A percentile compares a stretch with the other conserved stretches of the same genome.
Conservation (phyloP, 2,797 vertebrate species). For the Antennarius maculatus region DNA sequence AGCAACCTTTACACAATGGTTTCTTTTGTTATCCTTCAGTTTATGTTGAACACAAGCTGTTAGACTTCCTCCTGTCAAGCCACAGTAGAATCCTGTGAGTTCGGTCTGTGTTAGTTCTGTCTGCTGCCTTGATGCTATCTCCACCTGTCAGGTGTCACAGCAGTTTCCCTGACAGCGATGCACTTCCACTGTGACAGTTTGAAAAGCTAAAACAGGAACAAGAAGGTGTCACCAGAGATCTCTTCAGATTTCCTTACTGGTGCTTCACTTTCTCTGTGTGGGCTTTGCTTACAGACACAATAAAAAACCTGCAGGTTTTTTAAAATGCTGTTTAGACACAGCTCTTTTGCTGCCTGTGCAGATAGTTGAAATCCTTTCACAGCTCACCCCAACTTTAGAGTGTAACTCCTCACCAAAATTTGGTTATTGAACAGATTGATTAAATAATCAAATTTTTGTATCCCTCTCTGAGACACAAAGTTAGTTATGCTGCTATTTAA, state of each 20-base stretch:
- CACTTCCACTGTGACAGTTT: conserved; percentile 39
- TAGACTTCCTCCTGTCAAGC: conserved; percentile 56
- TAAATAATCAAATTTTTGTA: too few species aligned
- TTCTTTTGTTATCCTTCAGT: conserved; percentile 20
- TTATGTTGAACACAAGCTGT: conserved; percentile 42
- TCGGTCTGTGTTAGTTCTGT: conserved; percentile 41
- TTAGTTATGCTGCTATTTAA: too few species aligned
- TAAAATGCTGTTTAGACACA: conserved; percentile 1
- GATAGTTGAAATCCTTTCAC: neutral
- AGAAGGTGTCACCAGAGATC: conserved; percentile 29
- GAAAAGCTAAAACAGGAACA: conserved; percentile 39
- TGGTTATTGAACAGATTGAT: neutral
- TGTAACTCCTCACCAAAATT: neutral
- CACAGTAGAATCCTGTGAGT: conserved; percentile 46
- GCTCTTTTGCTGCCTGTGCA: too few species aligned
- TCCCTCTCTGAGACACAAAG: too few species aligned
- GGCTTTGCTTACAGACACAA: neutral
- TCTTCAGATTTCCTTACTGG: conserved; percentile 14
- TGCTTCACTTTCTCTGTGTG: conserved; percentile 9
- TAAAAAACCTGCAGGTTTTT: neutral
- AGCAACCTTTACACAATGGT: neutral
- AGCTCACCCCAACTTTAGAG: neutral
- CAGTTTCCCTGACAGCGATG: conserved; percentile 52
- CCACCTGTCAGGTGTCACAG: conserved; percentile 64
- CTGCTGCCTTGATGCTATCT: conserved; percentile 65